Evolutionary conservation across 1,140 invertebrate species (phyloP).

Genomic region (Eriocheir sinensis): DNA sequence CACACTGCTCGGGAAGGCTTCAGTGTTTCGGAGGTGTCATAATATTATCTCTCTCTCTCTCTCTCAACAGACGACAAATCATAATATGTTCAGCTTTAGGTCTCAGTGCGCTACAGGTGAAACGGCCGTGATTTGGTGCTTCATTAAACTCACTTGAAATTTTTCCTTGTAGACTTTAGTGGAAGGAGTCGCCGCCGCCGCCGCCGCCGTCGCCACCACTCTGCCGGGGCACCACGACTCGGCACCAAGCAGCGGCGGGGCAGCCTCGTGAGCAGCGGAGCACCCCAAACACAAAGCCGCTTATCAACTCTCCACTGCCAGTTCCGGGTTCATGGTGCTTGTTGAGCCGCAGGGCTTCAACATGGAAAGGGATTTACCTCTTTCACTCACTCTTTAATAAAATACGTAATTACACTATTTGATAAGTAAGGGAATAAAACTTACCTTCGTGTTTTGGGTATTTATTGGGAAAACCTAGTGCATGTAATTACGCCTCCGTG

Average conservation of each 20-base stretch:
- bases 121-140: neutral
- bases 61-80: no score
- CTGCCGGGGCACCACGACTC: neutral
- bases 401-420: neutral
- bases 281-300: neutral
- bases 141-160: neutral
- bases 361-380: neutral
- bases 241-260: neutral
- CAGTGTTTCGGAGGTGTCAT: no score
- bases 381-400: no score
- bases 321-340: neutral
- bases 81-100: no score
- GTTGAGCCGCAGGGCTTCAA: no score
- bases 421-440: neutral
- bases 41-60: no score
- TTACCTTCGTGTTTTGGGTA: no score
- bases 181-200: neutral
- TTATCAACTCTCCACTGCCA: no score
- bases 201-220: neutral
- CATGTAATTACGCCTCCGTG: no score
- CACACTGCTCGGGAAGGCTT: no score
- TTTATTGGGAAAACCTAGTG: no score
- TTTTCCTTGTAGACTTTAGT: neutral
- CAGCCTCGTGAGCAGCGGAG: neutral
- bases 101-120: no score